These are phyloP conservation scores for Dendropsophus ebraccatus DNA, from an alignment of 2,113 vertebrate genomes.

Conservation along the genomic window DNA sequence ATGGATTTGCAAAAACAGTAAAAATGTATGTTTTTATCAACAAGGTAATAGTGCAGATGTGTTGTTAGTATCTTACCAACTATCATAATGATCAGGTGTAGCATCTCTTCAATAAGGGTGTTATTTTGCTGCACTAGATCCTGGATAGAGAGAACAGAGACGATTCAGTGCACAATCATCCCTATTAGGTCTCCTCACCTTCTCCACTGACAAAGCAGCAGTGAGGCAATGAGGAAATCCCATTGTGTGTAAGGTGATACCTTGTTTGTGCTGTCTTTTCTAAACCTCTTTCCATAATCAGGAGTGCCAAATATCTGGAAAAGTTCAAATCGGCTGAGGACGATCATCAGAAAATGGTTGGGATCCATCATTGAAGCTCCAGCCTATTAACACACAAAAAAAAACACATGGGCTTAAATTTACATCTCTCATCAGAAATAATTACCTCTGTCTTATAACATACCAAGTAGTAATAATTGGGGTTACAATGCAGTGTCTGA, in stretches of 20 bases:
- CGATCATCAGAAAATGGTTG: constrained; percentile 97
- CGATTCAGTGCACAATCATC: neutral
- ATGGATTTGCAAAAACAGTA: no score
- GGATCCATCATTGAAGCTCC: constrained; percentile 99
- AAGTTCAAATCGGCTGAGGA: constrained; percentile 94
- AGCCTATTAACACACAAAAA: constrained; percentile 73
- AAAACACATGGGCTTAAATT: neutral
- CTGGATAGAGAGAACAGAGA: constrained; percentile 66
- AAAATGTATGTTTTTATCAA: no score
- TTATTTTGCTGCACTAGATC: constrained; percentile 95
- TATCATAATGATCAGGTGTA: constrained; percentile 96
- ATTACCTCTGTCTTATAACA: neutral
- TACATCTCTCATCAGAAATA: neutral
- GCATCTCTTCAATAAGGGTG: constrained; percentile 97
- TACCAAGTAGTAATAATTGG: neutral
- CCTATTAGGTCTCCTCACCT: neutral
- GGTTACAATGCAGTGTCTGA: no score
- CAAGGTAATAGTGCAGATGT: neutral
- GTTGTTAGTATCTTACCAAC: constrained; percentile 76
- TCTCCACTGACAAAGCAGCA: neutral
- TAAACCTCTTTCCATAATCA: constrained; percentile 89
- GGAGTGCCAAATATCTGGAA: constrained; percentile 92
- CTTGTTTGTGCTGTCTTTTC: constrained; percentile 87
- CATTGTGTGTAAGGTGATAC: constrained; percentile 66
- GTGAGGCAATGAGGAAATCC: neutral